Conservation (phyloP, 2,888 invertebrate genomes). For the Lagria hirta region DNA sequence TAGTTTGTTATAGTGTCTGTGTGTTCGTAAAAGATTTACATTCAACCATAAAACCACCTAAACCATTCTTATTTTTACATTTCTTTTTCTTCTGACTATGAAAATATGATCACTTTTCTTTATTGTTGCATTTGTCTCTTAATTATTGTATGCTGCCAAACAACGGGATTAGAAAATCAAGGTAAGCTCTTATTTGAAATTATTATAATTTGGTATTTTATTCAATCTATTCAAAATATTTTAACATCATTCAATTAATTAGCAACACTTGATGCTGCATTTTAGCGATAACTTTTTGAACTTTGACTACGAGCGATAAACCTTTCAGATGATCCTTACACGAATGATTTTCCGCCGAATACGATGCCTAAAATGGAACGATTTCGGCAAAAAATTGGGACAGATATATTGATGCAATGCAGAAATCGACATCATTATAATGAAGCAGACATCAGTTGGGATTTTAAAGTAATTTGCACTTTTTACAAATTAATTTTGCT, state of each 20-base stretch:
- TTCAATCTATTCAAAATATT: not conserved
- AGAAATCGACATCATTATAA: constrained; percentile 26
- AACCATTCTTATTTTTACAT: too few species aligned
- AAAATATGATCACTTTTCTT: constrained; percentile 40
- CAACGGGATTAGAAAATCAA: constrained; percentile 28
- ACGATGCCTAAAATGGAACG: constrained; percentile 35
- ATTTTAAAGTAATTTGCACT: constrained; percentile 47
- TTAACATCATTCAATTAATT: constrained; percentile 8
- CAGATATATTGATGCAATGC: constrained; percentile 42
- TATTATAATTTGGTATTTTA: not conserved
- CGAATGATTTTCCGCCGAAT: constrained; percentile 39
- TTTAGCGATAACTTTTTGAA: constrained; percentile 9
- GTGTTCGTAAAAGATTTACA: constrained; percentile 34
- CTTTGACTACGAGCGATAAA: constrained; percentile 2
- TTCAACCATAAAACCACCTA: constrained; percentile 33
- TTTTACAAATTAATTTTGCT: too few species aligned
- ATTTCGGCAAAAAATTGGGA: constrained; percentile 39
- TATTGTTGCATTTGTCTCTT: constrained; percentile 36
- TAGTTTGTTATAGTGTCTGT: constrained; percentile 24
- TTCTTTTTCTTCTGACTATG: constrained; percentile 33
- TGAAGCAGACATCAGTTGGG: constrained; percentile 39
- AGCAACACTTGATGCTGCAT: constrained; percentile 2
- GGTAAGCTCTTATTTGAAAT: constrained; percentile 8
- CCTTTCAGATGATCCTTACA: constrained; percentile 28
- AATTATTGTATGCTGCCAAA: constrained; percentile 32